Evolutionary conservation across 2,797 vertebrate species (phyloP).

Genomic region (Danio aesculapii): DNA sequence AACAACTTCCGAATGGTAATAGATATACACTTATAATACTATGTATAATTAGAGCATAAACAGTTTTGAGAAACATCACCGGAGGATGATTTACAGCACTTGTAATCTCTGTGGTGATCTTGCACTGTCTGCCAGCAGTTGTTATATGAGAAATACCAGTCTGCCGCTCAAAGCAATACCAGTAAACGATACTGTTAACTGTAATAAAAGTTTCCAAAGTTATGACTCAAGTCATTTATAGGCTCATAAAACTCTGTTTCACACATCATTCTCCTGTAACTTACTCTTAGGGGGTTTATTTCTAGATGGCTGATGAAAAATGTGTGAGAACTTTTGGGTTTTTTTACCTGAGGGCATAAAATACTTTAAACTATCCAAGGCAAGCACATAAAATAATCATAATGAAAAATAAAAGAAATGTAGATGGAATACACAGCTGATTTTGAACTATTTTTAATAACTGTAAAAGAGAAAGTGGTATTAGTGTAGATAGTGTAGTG

Average conservation of each 20-base stretch:
- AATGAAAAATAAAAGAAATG: not conserved
- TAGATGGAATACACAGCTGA: not conserved
- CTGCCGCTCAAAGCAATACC: conserved; percentile 4
- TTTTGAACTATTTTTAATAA: not conserved
- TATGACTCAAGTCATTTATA: conserved; percentile 26
- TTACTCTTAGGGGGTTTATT: not conserved
- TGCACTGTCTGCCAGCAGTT: conserved; percentile 85
- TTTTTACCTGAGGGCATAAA: not conserved
- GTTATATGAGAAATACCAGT: conserved; percentile 39
- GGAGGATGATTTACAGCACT: not conserved
- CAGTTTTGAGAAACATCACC: not conserved
- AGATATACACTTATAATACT: not conserved
- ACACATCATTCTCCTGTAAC: conserved; percentile 22
- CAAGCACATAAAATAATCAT: not conserved
- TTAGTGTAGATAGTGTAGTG: not conserved
- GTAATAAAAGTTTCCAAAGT: conserved; percentile 32
- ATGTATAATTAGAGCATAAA: not conserved
- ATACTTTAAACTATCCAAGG: not conserved
- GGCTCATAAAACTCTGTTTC: conserved; percentile 26
- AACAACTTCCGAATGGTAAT: not conserved
- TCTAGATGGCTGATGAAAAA: not conserved
- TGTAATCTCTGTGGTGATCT: conserved; percentile 21
- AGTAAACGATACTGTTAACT: conserved; percentile 26
- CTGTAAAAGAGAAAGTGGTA: not conserved
- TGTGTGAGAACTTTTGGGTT: not conserved